A percentile compares a stretch with the other conserved stretches of the same genome.
These are phyloP conservation scores for Chaetogeoica ovagalla DNA, from an alignment of 2,888 invertebrate species.

Conservation along the genomic window DNA sequence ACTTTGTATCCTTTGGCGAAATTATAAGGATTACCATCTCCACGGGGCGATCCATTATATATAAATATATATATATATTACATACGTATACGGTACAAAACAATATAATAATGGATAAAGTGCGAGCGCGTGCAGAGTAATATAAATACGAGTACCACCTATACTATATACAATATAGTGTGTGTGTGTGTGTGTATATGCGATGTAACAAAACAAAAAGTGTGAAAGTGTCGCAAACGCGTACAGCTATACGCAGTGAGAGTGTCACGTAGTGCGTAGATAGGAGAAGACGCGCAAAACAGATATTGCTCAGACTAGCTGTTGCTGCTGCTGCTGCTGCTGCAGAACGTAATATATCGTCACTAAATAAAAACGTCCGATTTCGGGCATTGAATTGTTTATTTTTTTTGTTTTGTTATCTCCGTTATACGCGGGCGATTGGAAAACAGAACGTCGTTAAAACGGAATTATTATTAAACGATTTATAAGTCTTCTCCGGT, in stretches of 20 bases:
- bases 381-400: no score
- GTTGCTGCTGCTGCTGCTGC: no score
- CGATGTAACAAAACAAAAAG: conserved; percentile 26
- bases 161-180: background rate
- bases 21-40: conserved; percentile 13
- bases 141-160: no score
- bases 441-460: no score
- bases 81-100: background rate
- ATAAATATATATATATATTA: background rate
- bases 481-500: no score
- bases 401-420: background rate
- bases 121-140: background rate
- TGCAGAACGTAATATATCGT: no score
- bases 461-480: no score
- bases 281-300: background rate
- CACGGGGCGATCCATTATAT: conserved; percentile 16
- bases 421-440: no score
- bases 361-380: no score
- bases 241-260: conserved; percentile 8
- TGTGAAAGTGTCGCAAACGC: conserved; percentile 49
- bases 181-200: background rate
- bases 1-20: conserved; percentile 3
- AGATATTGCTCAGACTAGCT: background rate
- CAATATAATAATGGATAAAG: conserved; percentile 27
- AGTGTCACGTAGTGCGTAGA: conserved; percentile 6